These are phyloP conservation scores for Monochamus alternatus DNA, from an alignment of 2,888 invertebrate species.

Conservation along the genomic window DNA sequence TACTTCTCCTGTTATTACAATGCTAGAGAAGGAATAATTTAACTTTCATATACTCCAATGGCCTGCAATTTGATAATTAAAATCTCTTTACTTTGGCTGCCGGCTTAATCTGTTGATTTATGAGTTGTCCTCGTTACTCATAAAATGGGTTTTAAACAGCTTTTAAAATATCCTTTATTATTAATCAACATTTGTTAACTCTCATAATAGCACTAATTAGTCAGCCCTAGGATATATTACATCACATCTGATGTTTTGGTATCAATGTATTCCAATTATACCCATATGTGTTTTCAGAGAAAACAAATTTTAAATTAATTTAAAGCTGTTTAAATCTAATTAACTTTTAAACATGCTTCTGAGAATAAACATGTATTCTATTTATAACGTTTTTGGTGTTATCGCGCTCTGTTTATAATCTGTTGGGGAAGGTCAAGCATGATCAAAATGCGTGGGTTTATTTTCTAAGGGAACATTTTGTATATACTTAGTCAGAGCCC, in stretches of 20 bases:
- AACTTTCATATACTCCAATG: too few relatives aligned
- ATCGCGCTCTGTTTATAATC: not conserved
- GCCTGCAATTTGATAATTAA: too few relatives aligned
- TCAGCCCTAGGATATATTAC: not conserved
- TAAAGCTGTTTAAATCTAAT: too few relatives aligned
- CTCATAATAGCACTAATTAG: slow-evolving; percentile 3
- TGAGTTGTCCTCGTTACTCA: not conserved
- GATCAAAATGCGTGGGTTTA: too few relatives aligned
- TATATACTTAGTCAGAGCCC: too few relatives aligned
- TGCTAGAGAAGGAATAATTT: too few relatives aligned
- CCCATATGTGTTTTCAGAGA: not conserved
- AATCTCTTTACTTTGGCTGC: too few relatives aligned
- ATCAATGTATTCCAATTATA: not conserved
- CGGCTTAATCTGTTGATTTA: not conserved
- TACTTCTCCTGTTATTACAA: too few relatives aligned
- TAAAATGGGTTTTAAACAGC: slow-evolving; percentile 11
- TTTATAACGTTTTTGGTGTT: not conserved
- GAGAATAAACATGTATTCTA: not conserved
- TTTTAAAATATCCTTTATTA: slow-evolving; percentile 15
- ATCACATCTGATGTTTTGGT: not conserved
- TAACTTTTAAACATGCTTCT: not conserved
- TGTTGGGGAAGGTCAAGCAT: too few relatives aligned
- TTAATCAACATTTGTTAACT: slow-evolving; percentile 22
- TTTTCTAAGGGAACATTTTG: too few relatives aligned
- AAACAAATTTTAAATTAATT: not conserved